Percentiles rank a stretch among this genome's conserved stretches.
Evolutionary conservation across 2,113 vertebrate species (phyloP).

Genomic region (Ochotona princeps): DNA sequence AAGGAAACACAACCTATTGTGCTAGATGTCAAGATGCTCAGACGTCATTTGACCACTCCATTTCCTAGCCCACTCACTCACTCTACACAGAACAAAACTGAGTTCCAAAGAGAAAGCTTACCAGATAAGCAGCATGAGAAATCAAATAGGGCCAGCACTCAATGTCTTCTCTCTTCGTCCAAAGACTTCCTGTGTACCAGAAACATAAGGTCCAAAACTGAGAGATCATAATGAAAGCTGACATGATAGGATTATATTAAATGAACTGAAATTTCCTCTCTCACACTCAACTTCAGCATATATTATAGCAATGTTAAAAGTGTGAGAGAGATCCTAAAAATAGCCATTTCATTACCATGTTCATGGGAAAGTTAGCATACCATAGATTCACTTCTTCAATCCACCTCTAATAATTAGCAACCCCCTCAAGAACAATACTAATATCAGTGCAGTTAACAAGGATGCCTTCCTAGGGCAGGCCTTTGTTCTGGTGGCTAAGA

Average conservation of each 20-base stretch:
- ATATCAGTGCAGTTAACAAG: neutral
- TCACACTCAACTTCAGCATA: neutral
- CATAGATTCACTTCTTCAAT: neutral
- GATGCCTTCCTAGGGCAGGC: neutral
- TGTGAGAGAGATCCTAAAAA: neutral
- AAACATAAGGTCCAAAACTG: neutral
- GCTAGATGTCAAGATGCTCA: neutral
- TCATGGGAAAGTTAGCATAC: neutral
- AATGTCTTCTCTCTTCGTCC: neutral
- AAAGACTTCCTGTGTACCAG: neutral
- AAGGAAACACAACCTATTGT: neutral
- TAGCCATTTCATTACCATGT: neutral
- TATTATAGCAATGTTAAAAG: neutral
- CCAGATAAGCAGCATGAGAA: neutral
- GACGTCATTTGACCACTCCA: neutral
- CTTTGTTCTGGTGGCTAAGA: no score
- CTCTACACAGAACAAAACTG: neutral
- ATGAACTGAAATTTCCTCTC: neutral
- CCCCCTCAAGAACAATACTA: no score
- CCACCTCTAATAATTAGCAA: no score
- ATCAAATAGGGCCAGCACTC: neutral
- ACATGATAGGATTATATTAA: neutral
- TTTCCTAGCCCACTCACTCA: neutral
- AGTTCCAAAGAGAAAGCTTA: neutral
- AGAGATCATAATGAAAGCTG: neutral